Evolutionary conservation across 1,140 invertebrate genomes (phyloP).

Genomic region (Bathynomus jamesi): DNA sequence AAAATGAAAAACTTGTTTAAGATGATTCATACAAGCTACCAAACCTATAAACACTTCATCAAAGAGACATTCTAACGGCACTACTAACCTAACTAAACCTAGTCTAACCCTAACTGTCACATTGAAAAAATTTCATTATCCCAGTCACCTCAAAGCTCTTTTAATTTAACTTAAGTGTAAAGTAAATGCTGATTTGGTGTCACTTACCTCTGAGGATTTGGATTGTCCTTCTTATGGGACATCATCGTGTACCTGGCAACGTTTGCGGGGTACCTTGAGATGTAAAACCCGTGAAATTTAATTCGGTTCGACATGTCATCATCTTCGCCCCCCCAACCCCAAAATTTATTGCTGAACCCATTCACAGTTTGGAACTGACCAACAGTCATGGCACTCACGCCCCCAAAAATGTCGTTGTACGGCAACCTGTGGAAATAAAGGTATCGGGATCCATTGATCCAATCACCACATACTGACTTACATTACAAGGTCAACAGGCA

Average conservation of each 20-base stretch:
- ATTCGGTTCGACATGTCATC: constrained; percentile 42
- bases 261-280: constrained; percentile 71
- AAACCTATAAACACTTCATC: no score
- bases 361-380: constrained; percentile 60
- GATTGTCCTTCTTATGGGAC: constrained; percentile 55
- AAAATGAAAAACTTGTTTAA: no score
- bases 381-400: constrained; percentile 72
- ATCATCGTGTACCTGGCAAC: constrained; percentile 87
- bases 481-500: no score
- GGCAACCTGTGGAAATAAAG: constrained; percentile 13
- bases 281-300: constrained; percentile 11
- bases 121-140: constrained; percentile 41
- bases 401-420: constrained; percentile 49
- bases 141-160: constrained; percentile 56
- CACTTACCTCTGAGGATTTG: constrained; percentile 14
- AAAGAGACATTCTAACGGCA: no score
- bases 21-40: no score
- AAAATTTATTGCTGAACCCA: constrained; percentile 45
- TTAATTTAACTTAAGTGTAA: no score
- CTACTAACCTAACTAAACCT: no score
- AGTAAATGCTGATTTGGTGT: no score
- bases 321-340: constrained; percentile 48
- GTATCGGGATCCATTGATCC: no score
- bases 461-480: no score
- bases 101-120: constrained; percentile 38